Evolutionary conservation across 1,140 invertebrate genomes (phyloP).

Genomic region (Chlorops oryzae): DNA sequence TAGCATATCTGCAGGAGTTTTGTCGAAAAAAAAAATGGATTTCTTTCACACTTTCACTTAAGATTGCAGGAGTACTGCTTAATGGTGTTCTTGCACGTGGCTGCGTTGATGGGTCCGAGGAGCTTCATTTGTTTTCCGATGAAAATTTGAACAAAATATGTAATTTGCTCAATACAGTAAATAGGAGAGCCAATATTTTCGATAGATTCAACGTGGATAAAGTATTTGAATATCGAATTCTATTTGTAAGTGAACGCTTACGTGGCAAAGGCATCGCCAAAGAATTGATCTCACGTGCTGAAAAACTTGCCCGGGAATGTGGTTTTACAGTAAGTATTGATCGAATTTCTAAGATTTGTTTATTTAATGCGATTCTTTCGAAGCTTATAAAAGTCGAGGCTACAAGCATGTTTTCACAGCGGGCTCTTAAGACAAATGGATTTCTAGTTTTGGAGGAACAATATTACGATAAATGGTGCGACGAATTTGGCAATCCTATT

Average conservation of each 20-base stretch:
- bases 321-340: conserved; percentile 65
- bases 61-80: conserved; percentile 62
- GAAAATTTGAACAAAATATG: conserved; percentile 62
- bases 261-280: conserved; percentile 66
- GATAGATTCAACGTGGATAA: conserved; percentile 59
- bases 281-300: conserved; percentile 59
- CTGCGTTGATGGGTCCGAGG: conserved; percentile 54
- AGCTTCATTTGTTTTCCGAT: conserved; percentile 54
- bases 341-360: too few species aligned
- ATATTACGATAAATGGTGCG: conserved; percentile 59
- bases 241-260: conserved; percentile 64
- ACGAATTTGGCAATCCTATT: conserved; percentile 53
- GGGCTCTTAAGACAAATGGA: conserved; percentile 61
- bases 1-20: too few species aligned
- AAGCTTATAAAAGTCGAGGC: conserved; percentile 74
- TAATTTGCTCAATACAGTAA: conserved; percentile 57
- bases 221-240: conserved; percentile 71
- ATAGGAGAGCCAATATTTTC: conserved; percentile 58
- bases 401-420: conserved; percentile 70
- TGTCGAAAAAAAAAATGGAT: conserved; percentile 7
- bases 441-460: conserved; percentile 59
- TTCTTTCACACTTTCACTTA: too few species aligned
- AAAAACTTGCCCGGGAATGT: conserved; percentile 57
- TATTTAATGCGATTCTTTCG: too few species aligned
- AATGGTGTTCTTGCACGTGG: conserved; percentile 57